Evolutionary conservation across 2,113 vertebrate species (phyloP).

Genomic region (Beaufortia kweichowensis): DNA sequence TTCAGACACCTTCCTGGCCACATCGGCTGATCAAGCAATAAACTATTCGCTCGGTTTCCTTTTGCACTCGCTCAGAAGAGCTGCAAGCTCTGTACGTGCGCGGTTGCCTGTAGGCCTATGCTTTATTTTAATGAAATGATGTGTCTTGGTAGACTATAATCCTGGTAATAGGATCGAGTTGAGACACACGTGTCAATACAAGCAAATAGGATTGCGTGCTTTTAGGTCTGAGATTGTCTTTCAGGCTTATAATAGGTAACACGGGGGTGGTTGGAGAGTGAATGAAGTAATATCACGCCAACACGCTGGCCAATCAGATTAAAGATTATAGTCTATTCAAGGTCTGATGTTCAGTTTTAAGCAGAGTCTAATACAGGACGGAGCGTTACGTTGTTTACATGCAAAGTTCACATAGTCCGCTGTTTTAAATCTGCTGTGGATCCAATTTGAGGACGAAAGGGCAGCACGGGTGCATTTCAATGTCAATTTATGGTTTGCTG

Average conservation of each 20-base stretch:
- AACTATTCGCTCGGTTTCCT: slow-evolving; percentile 80
- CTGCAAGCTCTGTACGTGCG: slow-evolving; percentile 28
- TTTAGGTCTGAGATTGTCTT: slow-evolving; percentile 65
- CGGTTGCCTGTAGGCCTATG: slow-evolving; percentile 58
- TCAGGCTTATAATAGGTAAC: slow-evolving; percentile 46
- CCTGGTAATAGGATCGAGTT: slow-evolving; percentile 78
- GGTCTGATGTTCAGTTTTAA: slow-evolving; percentile 18
- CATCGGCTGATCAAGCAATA: slow-evolving; percentile 83
- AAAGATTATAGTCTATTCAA: slow-evolving; percentile 38
- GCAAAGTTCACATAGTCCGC: neutral
- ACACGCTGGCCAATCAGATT: slow-evolving; percentile 48
- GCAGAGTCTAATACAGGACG: neutral
- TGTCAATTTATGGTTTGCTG: neutral
- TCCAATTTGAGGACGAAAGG: neutral
- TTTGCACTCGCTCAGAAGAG: slow-evolving; percentile 69
- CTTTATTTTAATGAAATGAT: slow-evolving; percentile 81
- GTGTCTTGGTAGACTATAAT: slow-evolving; percentile 78
- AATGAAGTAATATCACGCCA: slow-evolving; percentile 41
- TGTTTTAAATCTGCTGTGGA: neutral
- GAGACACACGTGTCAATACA: slow-evolving; percentile 80
- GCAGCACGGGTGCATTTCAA: neutral
- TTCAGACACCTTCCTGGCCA: slow-evolving; percentile 79
- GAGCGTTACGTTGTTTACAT: slow-evolving; percentile 9
- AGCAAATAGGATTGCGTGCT: slow-evolving; percentile 77
- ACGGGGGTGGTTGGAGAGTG: neutral